phyloP scores from a whole-genome alignment of 1,140 invertebrate genomes.

The Drosophila rhopaloa region DNA sequence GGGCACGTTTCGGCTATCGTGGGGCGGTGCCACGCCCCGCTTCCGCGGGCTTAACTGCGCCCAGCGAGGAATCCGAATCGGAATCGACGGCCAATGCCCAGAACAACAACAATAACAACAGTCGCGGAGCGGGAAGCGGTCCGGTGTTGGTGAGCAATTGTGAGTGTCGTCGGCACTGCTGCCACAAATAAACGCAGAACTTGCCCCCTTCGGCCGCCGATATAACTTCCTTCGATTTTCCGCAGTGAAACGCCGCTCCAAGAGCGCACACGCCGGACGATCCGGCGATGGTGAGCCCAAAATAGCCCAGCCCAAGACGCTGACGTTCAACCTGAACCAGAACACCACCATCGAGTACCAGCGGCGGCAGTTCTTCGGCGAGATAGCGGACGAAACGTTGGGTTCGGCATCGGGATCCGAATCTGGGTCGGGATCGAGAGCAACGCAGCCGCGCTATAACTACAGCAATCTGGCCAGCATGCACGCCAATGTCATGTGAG shows the following conservation, averaged over 20 bases:
- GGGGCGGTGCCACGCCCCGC: conserved; percentile 73
- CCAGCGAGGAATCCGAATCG: conserved; percentile 50
- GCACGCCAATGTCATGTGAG: conserved; percentile 84
- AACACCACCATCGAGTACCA: conserved; percentile 83
- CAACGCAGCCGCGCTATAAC: conserved; percentile 55
- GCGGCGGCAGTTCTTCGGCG: conserved; percentile 78
- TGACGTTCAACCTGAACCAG: conserved; percentile 83
- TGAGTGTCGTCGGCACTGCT: conserved; percentile 48
- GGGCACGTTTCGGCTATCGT: conserved; percentile 78
- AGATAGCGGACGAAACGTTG: conserved; percentile 58
- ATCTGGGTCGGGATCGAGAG: conserved; percentile 26
- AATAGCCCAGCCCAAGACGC: conserved; percentile 81
- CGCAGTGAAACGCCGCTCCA: conserved; percentile 83
- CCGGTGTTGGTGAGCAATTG: conserved; percentile 74
- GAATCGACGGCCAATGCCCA: conserved; percentile 54
- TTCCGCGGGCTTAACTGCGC: conserved; percentile 55
- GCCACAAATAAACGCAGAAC: not conserved
- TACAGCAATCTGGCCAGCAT: conserved; percentile 78
- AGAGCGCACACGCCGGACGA: conserved; percentile 81
- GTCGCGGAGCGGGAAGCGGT: conserved; percentile 24
- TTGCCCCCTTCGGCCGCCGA: not conserved
- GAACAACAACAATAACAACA: conserved; percentile 53
- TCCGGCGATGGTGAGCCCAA: conserved; percentile 65
- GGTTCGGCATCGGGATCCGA: conserved; percentile 11
- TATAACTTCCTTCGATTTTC: not conserved